Conservation (phyloP, 2,888 invertebrate species). For the Drosophila colorata region DNA sequence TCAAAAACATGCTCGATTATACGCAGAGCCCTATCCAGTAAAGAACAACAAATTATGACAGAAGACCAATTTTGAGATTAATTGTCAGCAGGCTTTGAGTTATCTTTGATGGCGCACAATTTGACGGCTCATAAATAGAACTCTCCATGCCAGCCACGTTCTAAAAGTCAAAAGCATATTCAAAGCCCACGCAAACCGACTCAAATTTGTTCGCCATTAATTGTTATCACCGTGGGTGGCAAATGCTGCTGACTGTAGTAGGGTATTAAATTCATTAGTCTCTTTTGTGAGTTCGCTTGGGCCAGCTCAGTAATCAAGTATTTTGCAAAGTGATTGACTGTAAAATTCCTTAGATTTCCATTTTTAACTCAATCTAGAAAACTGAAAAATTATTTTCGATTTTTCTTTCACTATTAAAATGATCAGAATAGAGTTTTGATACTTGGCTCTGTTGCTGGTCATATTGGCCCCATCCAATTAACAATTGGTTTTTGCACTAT, state of each 20-base stretch:
- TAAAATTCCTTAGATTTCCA: background rate
- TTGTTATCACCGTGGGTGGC: constrained; percentile 31
- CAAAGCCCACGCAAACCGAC: constrained; percentile 13
- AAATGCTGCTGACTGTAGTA: constrained; percentile 7
- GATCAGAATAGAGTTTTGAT: too few relatives aligned
- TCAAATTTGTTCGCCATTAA: constrained; percentile 26
- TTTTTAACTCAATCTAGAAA: too few relatives aligned
- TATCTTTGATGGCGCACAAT: constrained; percentile 63
- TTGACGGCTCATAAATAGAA: constrained; percentile 70
- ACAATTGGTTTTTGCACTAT: too few relatives aligned
- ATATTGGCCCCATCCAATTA: too few relatives aligned
- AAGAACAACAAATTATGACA: constrained; percentile 26
- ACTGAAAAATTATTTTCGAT: background rate
- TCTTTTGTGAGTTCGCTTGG: background rate
- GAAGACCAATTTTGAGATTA: constrained; percentile 51
- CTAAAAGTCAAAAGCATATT: constrained; percentile 7
- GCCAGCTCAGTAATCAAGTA: background rate
- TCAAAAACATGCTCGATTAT: background rate
- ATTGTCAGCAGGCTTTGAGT: constrained; percentile 48
- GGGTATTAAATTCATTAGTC: constrained; percentile 53
- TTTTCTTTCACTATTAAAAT: background rate
- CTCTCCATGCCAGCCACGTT: constrained; percentile 2
- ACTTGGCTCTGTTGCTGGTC: too few relatives aligned
- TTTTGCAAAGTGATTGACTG: background rate
- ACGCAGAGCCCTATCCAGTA: background rate